phyloP scores from a whole-genome alignment of 2,113 vertebrate species.

The Sphyrna mokarran region DNA sequence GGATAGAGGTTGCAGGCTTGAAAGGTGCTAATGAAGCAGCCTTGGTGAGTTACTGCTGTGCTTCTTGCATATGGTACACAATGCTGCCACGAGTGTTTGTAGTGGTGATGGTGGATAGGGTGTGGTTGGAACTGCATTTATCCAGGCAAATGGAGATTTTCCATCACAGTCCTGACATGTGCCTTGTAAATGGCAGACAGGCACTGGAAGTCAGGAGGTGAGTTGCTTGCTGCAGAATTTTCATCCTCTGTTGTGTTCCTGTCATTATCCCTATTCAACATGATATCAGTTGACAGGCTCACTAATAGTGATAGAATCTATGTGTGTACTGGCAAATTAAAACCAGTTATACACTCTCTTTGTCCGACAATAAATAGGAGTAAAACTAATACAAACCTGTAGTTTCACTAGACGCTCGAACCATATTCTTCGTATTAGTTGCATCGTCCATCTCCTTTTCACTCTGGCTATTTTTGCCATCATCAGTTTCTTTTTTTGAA shows the following conservation, averaged over 20 bases:
- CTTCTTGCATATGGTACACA: background rate
- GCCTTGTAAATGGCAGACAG: background rate
- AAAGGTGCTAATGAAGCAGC: background rate
- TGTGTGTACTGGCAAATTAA: background rate
- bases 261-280: background rate
- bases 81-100: background rate
- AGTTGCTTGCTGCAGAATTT: background rate
- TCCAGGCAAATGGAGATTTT: background rate
- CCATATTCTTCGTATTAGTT: slow-evolving; percentile 45
- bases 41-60: background rate
- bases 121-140: background rate
- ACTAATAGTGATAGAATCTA: background rate
- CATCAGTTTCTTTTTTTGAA: slow-evolving; percentile 55
- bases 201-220: too few species aligned
- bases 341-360: background rate
- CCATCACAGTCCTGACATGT: background rate
- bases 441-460: slow-evolving; percentile 61
- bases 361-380: background rate
- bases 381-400: slow-evolving; percentile 54
- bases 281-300: background rate
- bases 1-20: background rate
- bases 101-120: too few species aligned
- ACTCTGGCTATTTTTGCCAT: slow-evolving; percentile 54
- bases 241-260: background rate
- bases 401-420: slow-evolving; percentile 55